phyloP scores from a whole-genome alignment of 2,797 vertebrate species.

The Cossypha polioptera region DNA sequence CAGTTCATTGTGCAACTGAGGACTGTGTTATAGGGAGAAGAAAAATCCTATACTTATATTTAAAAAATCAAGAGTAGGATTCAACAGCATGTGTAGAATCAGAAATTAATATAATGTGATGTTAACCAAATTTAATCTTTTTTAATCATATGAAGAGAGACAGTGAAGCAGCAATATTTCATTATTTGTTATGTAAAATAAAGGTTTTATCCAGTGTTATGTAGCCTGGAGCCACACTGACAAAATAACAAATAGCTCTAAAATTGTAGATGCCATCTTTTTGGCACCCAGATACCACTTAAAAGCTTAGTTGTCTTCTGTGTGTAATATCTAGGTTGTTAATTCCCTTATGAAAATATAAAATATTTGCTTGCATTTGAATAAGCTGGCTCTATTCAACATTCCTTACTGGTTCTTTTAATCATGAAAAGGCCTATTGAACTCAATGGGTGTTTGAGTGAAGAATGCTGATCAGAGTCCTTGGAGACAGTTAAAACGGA shows the following conservation, averaged over 20 bases:
- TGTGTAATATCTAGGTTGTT: neutral
- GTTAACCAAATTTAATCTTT: conserved; percentile 1
- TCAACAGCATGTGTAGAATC: neutral
- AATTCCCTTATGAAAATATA: neutral
- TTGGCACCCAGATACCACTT: neutral
- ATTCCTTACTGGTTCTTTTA: neutral
- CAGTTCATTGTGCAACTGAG: neutral
- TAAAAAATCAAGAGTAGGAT: neutral
- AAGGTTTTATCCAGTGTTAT: neutral
- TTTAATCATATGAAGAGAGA: conserved; percentile 10
- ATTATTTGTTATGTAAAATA: conserved; percentile 14
- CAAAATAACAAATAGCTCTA: conserved; percentile 18
- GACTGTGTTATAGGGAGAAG: neutral
- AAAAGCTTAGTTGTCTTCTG: neutral
- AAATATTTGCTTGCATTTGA: neutral
- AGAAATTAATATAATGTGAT: neutral
- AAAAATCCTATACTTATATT: neutral
- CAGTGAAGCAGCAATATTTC: conserved; percentile 1
- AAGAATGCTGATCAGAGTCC: neutral
- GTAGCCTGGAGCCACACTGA: neutral
- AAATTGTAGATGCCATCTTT: conserved; percentile 18
- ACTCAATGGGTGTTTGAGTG: neutral
- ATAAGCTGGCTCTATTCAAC: neutral
- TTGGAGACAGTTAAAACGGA: neutral
- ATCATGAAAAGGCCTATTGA: neutral